Evolutionary conservation across 2,888 invertebrate species (phyloP).

Genomic region (Eupithecia dodoneata): DNA sequence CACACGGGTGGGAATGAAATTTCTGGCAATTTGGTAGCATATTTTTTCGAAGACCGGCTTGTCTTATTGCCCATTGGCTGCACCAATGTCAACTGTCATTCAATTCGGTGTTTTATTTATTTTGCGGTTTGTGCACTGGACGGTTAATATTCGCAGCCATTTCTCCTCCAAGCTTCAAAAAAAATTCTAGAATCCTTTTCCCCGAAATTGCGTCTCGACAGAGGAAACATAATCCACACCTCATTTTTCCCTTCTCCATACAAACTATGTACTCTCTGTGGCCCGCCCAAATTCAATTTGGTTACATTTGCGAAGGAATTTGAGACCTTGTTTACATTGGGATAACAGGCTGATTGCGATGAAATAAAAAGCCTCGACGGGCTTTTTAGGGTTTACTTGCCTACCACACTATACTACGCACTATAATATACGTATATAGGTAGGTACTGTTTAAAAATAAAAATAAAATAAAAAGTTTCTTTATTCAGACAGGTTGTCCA

Average conservation of each 20-base stretch:
- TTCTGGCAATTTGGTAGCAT: too few species aligned
- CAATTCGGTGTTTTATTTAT: too few species aligned
- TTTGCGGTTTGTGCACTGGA: too few species aligned
- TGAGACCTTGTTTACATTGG: slow-evolving; percentile 17
- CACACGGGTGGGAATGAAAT: too few species aligned
- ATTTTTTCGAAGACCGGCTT: too few species aligned
- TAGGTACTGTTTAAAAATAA: too few species aligned
- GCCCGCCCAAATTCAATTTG: slow-evolving; percentile 22
- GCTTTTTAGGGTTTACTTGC: background rate
- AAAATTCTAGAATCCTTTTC: background rate
- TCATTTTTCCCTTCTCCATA: slow-evolving; percentile 4
- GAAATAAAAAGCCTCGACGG: background rate
- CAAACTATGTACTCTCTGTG: background rate
- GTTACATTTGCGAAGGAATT: slow-evolving; percentile 17
- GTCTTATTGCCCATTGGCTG: too few species aligned
- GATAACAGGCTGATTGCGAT: slow-evolving; percentile 23
- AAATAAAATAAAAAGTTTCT: too few species aligned
- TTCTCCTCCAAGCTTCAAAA: background rate
- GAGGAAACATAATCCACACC: slow-evolving; percentile 5
- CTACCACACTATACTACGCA: background rate
- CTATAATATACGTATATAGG: too few species aligned
- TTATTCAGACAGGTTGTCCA: too few species aligned
- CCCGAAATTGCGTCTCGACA: slow-evolving; percentile 2
- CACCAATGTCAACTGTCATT: too few species aligned
- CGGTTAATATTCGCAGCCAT: background rate